Conservation (phyloP, 2,113 vertebrate genomes). For the Nansenia antarctica region DNA sequence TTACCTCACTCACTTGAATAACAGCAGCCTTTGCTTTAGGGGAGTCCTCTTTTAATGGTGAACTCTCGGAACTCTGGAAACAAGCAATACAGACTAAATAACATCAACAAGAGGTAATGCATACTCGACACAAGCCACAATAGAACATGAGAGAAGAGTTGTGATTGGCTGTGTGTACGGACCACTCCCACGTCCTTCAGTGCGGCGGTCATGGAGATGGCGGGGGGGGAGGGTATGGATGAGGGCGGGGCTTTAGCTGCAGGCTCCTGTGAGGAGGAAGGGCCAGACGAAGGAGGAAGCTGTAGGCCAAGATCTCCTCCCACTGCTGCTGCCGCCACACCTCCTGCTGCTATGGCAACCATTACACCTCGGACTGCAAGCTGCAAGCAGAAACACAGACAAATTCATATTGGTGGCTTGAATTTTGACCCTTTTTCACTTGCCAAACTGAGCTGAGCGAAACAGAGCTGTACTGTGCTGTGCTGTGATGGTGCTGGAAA, state of each 20-base stretch:
- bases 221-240: slow-evolving; percentile 66
- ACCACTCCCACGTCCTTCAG: slow-evolving; percentile 93
- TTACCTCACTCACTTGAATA: slow-evolving; percentile 57
- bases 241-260: slow-evolving; percentile 66
- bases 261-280: slow-evolving; percentile 62
- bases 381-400: slow-evolving; percentile 66
- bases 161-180: slow-evolving; percentile 62
- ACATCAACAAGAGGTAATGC: not conserved
- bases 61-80: slow-evolving; percentile 45
- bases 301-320: slow-evolving; percentile 47
- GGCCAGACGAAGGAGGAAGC: slow-evolving; percentile 49
- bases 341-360: slow-evolving; percentile 58
- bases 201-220: slow-evolving; percentile 93
- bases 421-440: too few relatives aligned
- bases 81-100: not conserved
- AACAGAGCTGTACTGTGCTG: too few relatives aligned
- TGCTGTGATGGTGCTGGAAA: not conserved
- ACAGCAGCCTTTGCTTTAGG: slow-evolving; percentile 39
- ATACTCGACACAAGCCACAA: too few relatives aligned
- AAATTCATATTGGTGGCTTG: not conserved
- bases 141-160: not conserved
- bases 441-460: too few relatives aligned
- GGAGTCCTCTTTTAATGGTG: slow-evolving; percentile 52
- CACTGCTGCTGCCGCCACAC: slow-evolving; percentile 12
- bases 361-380: slow-evolving; percentile 82